Evolutionary conservation across 2,888 invertebrate genomes (phyloP).

Genomic region (Sericinus montela): DNA sequence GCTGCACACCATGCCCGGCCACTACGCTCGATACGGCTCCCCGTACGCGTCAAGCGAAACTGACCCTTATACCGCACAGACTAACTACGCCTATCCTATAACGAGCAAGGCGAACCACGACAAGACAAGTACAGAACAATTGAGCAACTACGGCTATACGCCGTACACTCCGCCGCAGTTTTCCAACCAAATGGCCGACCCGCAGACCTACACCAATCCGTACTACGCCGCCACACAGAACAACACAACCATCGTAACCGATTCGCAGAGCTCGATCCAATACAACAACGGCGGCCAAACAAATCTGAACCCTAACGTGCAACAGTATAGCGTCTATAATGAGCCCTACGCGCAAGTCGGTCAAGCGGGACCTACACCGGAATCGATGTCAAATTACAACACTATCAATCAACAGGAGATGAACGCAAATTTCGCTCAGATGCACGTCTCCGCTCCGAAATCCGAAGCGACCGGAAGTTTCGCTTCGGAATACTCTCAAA

Average conservation of each 20-base stretch:
- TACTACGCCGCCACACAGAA: constrained; percentile 57
- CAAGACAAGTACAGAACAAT: constrained; percentile 41
- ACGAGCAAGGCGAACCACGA: constrained; percentile 41
- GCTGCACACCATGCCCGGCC: constrained; percentile 40
- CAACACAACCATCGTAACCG: constrained; percentile 47
- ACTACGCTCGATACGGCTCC: constrained; percentile 46
- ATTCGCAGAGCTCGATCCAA: constrained; percentile 41
- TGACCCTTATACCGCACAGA: constrained; percentile 40
- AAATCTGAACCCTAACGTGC: constrained; percentile 29
- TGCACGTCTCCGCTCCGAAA: constrained; percentile 53
- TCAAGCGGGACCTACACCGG: constrained; percentile 39
- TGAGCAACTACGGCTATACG: constrained; percentile 43
- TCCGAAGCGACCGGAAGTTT: constrained; percentile 34
- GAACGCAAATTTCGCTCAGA: constrained; percentile 53
- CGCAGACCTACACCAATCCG: constrained; percentile 54
- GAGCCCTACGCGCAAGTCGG: constrained; percentile 33
- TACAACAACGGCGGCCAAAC: constrained; percentile 29
- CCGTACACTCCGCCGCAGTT: constrained; percentile 61
- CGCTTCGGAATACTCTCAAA: constrained; percentile 53
- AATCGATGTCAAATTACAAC: constrained; percentile 35
- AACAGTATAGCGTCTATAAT: constrained; percentile 29
- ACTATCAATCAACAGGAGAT: constrained; percentile 41
- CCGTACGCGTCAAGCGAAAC: constrained; percentile 44
- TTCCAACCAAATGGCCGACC: constrained; percentile 43
- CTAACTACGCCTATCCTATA: constrained; percentile 44